Evolutionary conservation across 2,888 invertebrate species (phyloP).

Genomic region (Nesidiocoris tenuis): DNA sequence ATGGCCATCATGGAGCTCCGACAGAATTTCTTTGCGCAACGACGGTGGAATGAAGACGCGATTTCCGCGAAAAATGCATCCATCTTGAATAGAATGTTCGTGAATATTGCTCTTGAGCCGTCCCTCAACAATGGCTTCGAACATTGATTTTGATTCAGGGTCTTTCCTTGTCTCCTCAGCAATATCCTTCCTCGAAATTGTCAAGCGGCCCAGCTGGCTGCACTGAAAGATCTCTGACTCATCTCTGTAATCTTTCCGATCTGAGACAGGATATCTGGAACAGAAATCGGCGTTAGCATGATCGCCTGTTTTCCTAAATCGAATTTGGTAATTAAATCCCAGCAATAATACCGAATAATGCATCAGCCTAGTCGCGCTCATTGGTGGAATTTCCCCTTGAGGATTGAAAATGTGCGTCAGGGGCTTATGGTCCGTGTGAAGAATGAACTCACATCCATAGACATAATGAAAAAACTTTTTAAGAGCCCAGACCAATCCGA

Average conservation of each 20-base stretch:
- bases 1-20: conserved; percentile 19
- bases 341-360: conserved; percentile 22
- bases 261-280: conserved; percentile 18
- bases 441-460: conserved; percentile 14
- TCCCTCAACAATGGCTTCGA: background rate
- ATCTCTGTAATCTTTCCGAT: conserved; percentile 6
- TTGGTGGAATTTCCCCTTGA: conserved; percentile 6
- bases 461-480: conserved; percentile 27
- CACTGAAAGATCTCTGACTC: conserved; percentile 16
- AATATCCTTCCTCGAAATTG: conserved; percentile 10
- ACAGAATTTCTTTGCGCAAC: conserved; percentile 23
- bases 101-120: conserved; percentile 2
- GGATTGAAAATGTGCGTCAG: conserved; percentile 1
- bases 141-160: background rate
- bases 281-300: conserved; percentile 7
- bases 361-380: conserved; percentile 32
- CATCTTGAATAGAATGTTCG: conserved; percentile 47
- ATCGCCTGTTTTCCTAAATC: background rate
- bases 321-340: conserved; percentile 26
- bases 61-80: conserved; percentile 37
- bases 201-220: conserved; percentile 5
- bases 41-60: conserved; percentile 20
- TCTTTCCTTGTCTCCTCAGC: conserved; percentile 4
- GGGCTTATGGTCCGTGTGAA: conserved; percentile 23
- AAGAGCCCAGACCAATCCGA: conserved; percentile 41